Evolutionary conservation across 2,113 vertebrate species (phyloP).

Genomic region (Barnardius zonarius): DNA sequence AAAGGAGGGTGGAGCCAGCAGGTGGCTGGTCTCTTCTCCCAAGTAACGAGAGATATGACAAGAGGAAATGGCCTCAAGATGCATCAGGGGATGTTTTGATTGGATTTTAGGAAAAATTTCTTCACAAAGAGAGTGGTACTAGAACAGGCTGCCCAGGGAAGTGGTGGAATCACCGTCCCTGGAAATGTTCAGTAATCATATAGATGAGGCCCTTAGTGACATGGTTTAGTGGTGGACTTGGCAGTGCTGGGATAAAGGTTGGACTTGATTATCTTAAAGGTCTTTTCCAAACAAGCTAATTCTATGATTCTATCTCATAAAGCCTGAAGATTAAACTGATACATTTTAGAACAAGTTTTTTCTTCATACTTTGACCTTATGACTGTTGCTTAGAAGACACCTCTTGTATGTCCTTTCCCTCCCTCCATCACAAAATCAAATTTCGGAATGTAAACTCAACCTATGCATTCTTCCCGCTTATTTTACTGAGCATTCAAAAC

Average conservation of each 20-base stretch:
- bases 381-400: background rate
- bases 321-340: background rate
- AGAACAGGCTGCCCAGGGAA: background rate
- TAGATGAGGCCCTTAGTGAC: background rate
- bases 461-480: background rate
- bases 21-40: background rate
- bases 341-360: background rate
- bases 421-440: background rate
- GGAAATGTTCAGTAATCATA: background rate
- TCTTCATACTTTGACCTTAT: background rate
- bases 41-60: background rate
- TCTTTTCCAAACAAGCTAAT: background rate
- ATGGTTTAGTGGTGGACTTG: background rate
- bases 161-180: background rate
- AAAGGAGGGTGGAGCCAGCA: background rate
- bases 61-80: background rate
- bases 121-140: background rate
- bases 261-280: background rate
- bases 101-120: background rate
- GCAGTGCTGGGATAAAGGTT: background rate
- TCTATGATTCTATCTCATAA: background rate
- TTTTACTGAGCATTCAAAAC: background rate
- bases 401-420: background rate
- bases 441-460: background rate
- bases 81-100: background rate